Evolutionary conservation across 2,113 vertebrate genomes (phyloP).

Genomic region (Mungos mungo): DNA sequence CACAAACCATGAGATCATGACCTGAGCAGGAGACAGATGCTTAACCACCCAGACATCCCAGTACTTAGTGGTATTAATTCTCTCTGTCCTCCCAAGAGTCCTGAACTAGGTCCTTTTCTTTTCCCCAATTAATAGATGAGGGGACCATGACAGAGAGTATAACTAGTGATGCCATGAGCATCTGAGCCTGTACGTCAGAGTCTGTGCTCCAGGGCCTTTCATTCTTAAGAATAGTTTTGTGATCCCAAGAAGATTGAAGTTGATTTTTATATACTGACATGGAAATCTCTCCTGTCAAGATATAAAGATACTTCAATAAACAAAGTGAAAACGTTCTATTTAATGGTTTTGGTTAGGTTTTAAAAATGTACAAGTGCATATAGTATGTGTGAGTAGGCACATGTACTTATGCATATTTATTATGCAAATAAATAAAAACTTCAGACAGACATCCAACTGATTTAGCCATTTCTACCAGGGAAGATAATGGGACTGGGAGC

Average conservation of each 20-base stretch:
- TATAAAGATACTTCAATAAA: background rate
- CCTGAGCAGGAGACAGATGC: too few relatives aligned
- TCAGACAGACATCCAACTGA: background rate
- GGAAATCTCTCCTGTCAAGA: background rate
- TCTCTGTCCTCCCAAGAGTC: background rate
- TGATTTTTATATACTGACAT: background rate
- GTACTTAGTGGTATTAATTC: background rate
- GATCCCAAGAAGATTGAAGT: background rate
- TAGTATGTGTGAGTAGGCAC: background rate
- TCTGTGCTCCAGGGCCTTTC: background rate
- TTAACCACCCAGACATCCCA: background rate
- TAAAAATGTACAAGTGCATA: background rate
- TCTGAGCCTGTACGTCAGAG: background rate
- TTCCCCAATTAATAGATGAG: background rate
- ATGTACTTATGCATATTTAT: background rate
- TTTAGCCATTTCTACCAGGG: background rate
- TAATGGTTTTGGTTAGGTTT: constrained; percentile 3
- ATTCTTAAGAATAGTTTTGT: background rate
- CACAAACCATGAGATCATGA: too few relatives aligned
- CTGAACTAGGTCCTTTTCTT: background rate
- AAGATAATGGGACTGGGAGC: background rate
- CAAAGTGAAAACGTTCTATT: background rate
- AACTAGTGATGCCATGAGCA: background rate
- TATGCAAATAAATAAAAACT: background rate
- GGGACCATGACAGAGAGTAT: background rate